Base-by-base conservation (phyloP, 2,888 invertebrate species). In the Blastobasis adustella region DNA sequence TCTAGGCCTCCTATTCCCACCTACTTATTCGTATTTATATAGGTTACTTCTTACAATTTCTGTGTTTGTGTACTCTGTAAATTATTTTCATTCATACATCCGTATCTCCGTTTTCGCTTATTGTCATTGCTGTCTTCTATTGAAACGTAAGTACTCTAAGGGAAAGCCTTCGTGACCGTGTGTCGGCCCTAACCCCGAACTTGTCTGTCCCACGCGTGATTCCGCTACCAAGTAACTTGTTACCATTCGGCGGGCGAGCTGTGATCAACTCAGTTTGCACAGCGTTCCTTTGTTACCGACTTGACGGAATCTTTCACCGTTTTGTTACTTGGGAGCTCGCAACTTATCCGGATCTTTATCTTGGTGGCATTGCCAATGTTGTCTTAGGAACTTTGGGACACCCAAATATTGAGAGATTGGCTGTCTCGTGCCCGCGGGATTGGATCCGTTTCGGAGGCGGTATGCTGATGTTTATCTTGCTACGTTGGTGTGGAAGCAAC, bases 231-330 rank as follows among this genome's bases (percentile, higher is more conserved):
- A 68, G 57, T 49, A 54, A 36, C 49, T 50, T 41, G 46, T 50
- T 53, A 57, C 60, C 55, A 51, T 62, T 52, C 54, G 49, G 37
- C 49, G 52, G 54, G 52, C 46, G 44, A 56, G 54, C 55, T 65
- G 49, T 51, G 55, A 51, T 62, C 63, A 61, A 61, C 55, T 57
- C 58, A 47, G 58, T 65, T 65, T 69, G 63, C 66, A 62, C 63
- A 54, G 53, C 55, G 65, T 55, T 59, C 62, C 63, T 66, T 65
- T 54, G 57, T 60, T 61, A 61, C 56, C 50, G 49, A 59, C 57
- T 63, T 54, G 51, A 53, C 54, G 56, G 45, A 58, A 53, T 55
- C 23, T 23, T n/a, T 23, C 23, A 23, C 23, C 23, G 23, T 23
- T 23, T 23, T 23, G 23, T 23, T 23, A 23, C 23, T 23, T 23